Evolutionary conservation across 2,797 vertebrate genomes (phyloP), one percentile per base, ranked within the genome.

Genomic region (Centroberyx gerrardi): DNA sequence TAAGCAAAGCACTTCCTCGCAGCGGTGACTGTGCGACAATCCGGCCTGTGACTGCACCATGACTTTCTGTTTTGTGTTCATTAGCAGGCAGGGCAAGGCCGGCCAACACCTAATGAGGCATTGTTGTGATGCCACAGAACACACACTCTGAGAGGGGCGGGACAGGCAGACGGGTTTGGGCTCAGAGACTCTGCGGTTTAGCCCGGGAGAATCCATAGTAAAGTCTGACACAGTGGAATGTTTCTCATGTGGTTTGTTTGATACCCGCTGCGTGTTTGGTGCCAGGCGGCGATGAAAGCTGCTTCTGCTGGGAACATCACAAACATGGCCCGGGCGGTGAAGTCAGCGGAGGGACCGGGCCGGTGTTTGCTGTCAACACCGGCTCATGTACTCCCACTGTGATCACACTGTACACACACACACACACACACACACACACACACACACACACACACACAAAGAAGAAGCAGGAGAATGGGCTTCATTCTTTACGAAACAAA

Each of bases 351-450:
- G 72, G 70, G 36, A 58, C 73, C 13, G 9, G n/a, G 33, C 33
- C n/a, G 66, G 76, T 86, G 79, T 77, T 70, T 72, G 29, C 48
- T 74, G 85, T 84, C 77, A 85, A 83, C 87, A 86, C 29, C 4
- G 22, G 1, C 5, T 0, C 17, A 40, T 52, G 58, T 62, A 5
- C 28, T 48, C 12, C 38, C 27, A 62, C 63, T 74, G 59, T 71
- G 31, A 33, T 33, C 31, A 33, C 31, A 33, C 31, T 33, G 31
- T 33, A 33, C 31, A 33, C 31, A 33, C 31, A 49, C 48, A 49
- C 48, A 49, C 14, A 15, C 8, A 48, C 44, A 48, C 44, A 48
- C 8, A 14, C 44, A 10, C 72, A 68, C 74, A 59, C 22, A 36
- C 68, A 56, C n/a, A 55, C 48, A 55, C 56, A 60, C 53, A 54